These are phyloP conservation scores for Zaprionus lineosus DNA, from an alignment of 2,888 invertebrate genomes.

Conservation along the genomic window DNA sequence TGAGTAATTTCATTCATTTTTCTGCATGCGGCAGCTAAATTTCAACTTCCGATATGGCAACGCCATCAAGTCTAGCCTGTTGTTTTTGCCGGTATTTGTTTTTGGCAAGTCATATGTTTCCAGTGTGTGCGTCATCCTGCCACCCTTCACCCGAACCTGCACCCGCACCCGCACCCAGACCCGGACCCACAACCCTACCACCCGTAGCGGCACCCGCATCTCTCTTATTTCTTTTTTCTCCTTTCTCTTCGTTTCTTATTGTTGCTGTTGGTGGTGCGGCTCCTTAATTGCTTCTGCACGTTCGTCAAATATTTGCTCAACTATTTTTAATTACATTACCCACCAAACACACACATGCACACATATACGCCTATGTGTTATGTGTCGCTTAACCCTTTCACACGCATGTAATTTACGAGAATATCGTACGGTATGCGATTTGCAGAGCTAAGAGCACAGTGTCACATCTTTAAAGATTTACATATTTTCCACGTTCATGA, in stretches of 20 bases:
- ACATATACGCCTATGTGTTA: conserved; percentile 12
- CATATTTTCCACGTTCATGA: not conserved
- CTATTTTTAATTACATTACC: conserved; percentile 74
- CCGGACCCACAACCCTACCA: not conserved
- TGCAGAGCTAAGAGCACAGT: conserved; percentile 22
- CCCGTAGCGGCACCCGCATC: conserved; percentile 32
- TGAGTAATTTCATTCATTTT: conserved; percentile 53
- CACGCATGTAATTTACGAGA: conserved; percentile 40
- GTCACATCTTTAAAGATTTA: conserved; percentile 11
- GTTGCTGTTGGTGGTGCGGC: conserved; percentile 46
- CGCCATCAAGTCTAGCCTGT: conserved; percentile 42
- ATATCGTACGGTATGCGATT: conserved; percentile 16
- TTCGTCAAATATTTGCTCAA: conserved; percentile 76
- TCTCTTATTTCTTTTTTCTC: conserved; percentile 9
- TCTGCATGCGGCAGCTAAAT: conserved; percentile 50
- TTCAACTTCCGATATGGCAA: conserved; percentile 42
- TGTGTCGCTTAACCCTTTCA: conserved; percentile 47
- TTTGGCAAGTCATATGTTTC: conserved; percentile 42
- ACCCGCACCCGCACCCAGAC: conserved; percentile 17
- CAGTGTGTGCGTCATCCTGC: conserved; percentile 58
- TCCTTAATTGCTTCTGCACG: conserved; percentile 70
- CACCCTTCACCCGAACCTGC: conserved; percentile 5
- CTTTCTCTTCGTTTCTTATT: conserved; percentile 18
- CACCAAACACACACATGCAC: conserved; percentile 32
- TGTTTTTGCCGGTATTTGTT: conserved; percentile 46